Evolutionary conservation across 2,113 vertebrate species (phyloP).

Genomic region (Panthera tigris): DNA sequence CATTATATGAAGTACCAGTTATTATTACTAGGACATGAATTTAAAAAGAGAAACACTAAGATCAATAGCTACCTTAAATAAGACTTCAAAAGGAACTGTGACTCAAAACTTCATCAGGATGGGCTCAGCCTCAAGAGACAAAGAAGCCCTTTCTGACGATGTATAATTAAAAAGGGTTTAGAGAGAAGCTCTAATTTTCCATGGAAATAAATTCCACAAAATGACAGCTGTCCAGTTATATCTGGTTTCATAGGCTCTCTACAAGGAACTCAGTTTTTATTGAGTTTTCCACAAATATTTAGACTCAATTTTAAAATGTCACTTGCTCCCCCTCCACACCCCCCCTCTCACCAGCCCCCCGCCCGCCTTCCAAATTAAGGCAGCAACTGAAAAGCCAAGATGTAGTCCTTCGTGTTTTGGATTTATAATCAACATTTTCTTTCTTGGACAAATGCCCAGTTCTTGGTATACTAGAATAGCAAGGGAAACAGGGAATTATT

Average conservation of each 20-base stretch:
- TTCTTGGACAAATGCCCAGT: slow-evolving; percentile 7
- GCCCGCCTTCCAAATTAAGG: neutral
- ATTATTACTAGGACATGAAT: neutral
- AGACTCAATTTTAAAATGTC: slow-evolving; percentile 39
- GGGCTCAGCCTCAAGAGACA: neutral
- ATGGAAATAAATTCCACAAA: slow-evolving; percentile 62
- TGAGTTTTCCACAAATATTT: slow-evolving; percentile 46
- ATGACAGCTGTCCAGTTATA: slow-evolving; percentile 64
- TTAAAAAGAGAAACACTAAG: neutral
- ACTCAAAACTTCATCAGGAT: slow-evolving; percentile 37
- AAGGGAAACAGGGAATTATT: neutral
- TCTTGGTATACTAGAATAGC: neutral
- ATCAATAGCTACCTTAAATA: neutral
- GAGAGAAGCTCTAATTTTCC: slow-evolving; percentile 60
- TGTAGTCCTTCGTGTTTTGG: neutral
- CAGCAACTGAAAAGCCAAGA: neutral
- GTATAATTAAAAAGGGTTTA: slow-evolving; percentile 60
- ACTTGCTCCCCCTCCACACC: neutral
- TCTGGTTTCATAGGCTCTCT: neutral
- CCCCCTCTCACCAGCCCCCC: rapidly evolving
- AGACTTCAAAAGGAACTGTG: neutral
- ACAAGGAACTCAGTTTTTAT: neutral
- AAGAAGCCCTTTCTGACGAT: slow-evolving; percentile 21
- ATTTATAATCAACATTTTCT: slow-evolving; percentile 24
- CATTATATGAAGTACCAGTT: neutral